phyloP scores from a whole-genome alignment of 2,888 invertebrate species.

The Limnephilus rhombicus region DNA sequence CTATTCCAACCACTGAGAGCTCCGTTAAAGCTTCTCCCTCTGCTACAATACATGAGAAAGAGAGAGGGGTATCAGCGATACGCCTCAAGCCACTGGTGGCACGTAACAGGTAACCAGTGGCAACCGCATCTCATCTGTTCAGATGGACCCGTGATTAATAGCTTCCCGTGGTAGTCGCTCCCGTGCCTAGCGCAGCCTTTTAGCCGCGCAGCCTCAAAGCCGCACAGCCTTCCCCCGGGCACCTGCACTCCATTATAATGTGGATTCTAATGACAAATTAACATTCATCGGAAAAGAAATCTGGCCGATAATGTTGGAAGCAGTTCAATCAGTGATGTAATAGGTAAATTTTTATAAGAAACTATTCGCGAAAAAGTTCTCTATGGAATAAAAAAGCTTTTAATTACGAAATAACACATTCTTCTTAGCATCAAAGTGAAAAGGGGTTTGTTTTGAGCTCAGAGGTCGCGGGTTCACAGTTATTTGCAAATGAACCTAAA shows the following conservation, averaged over 20 bases:
- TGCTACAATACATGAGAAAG: not conserved
- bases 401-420: not conserved
- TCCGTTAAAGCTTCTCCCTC: not conserved
- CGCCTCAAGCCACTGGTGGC: not conserved
- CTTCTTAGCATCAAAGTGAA: not conserved
- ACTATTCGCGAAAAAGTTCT: not conserved
- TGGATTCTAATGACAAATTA: not conserved
- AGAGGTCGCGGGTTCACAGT: too few species aligned
- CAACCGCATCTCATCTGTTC: conserved; percentile 32
- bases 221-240: not conserved
- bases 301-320: not conserved
- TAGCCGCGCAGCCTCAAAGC: not conserved
- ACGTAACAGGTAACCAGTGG: conserved; percentile 21
- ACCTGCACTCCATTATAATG: not conserved
- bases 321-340: not conserved
- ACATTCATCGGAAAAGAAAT: not conserved
- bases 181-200: conserved; percentile 6
- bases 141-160: conserved; percentile 46
- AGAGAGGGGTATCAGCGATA: not conserved
- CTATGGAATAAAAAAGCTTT: too few species aligned
- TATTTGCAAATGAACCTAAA: too few species aligned
- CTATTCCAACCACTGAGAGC: not conserved
- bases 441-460: not conserved
- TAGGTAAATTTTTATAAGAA: not conserved
- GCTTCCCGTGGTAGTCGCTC: conserved; percentile 37